phyloP scores from a whole-genome alignment of 2,113 vertebrate species.

The Rhagologus leucostigma region DNA sequence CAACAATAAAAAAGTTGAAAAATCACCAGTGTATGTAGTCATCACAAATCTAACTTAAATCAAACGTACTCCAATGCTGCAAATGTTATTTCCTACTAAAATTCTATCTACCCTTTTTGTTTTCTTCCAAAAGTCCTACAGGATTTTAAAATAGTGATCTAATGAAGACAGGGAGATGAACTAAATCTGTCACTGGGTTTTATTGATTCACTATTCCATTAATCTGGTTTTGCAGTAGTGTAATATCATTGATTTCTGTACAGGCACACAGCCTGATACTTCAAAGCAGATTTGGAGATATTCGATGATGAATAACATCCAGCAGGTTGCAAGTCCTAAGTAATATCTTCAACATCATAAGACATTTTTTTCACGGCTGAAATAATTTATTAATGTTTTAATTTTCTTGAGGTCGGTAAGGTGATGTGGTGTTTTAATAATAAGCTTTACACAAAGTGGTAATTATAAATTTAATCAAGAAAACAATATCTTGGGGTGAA shows the following conservation, averaged over 20 bases:
- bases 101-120: neutral
- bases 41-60: neutral
- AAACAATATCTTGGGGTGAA: neutral
- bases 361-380: neutral
- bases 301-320: neutral
- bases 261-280: neutral
- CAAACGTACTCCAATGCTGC: neutral
- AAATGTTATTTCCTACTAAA: neutral
- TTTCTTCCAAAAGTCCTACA: neutral
- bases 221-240: neutral
- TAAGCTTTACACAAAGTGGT: neutral
- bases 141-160: neutral
- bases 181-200: neutral
- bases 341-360: neutral
- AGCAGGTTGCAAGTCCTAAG: neutral
- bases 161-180: neutral
- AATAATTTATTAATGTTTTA: neutral
- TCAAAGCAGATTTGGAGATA: conserved; percentile 5
- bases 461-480: neutral
- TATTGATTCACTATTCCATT: neutral
- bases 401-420: neutral
- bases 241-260: conserved; percentile 11
- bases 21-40: neutral
- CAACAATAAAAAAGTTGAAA: neutral
- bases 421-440: neutral